Conservation (phyloP, 2,113 vertebrate species). For the Eulemur macaco region DNA sequence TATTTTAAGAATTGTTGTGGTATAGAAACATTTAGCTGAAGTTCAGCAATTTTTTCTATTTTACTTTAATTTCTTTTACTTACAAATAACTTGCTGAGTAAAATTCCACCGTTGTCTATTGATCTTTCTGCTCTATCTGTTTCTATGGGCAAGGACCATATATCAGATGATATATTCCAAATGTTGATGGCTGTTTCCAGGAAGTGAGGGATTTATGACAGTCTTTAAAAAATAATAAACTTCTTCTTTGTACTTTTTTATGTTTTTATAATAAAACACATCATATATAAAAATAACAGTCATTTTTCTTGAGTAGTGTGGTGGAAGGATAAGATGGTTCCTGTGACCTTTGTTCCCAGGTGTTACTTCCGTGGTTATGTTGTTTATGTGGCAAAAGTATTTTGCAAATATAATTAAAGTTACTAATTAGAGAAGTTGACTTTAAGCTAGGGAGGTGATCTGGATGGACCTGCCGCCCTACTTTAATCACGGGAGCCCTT, state of each 20-base stretch:
- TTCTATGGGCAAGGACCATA: not conserved
- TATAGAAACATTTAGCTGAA: not conserved
- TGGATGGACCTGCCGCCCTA: not conserved
- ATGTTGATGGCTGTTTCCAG: not conserved
- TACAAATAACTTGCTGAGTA: constrained; percentile 7
- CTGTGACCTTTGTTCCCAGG: not conserved
- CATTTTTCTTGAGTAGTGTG: not conserved
- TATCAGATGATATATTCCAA: not conserved
- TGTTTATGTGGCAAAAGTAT: not conserved
- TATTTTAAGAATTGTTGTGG: constrained; percentile 1
- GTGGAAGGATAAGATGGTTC: not conserved
- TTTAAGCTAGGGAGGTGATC: not conserved
- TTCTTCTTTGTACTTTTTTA: not conserved
- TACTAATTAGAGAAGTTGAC: not conserved
- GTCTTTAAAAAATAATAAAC: not conserved
- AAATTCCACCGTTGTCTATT: not conserved
- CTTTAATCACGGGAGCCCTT: not conserved
- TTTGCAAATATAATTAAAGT: not conserved
- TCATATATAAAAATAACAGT: not conserved
- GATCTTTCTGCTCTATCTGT: not conserved
- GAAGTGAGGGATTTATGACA: not conserved
- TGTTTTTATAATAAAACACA: constrained; percentile 42
- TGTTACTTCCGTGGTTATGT: not conserved
- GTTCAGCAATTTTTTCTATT: not conserved
- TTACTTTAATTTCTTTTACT: constrained; percentile 22